Evolutionary conservation across 2,888 invertebrate genomes (phyloP), one percentile per base, ranked within the genome.

Genomic region (Caenorhabditis angaria): DNA sequence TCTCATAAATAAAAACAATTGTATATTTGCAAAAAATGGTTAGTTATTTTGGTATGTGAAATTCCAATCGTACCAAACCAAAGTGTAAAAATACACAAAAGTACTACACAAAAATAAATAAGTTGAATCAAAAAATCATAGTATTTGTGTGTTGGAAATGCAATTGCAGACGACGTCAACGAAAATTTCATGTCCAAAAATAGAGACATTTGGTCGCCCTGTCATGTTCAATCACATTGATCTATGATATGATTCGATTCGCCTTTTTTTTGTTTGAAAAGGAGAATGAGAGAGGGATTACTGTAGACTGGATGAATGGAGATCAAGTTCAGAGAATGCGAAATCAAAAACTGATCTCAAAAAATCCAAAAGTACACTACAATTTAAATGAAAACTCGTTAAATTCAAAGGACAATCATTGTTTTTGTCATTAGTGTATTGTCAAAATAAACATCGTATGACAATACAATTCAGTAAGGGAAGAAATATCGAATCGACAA

Each of bases 21-120:
- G n/a, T 41, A 12, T 12, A 18, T 41, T 14, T 41, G 41, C n/a
- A n/a, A n/a, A n/a, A n/a, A n/a, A n/a, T n/a, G n/a, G n/a, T n/a
- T n/a, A n/a, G n/a, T n/a, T 41, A 18, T 41, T 41, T 41, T 41
- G 14, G 41, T 14, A 2, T 18, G 10, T 18, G 18, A 41, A 41
- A 41, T 41, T 41, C 41, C 41, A 18, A 41, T 41, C 41, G 41
- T 41, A 41, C 41, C 41, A 41, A 41, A 41, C 41, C 18, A 14
- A 41, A 41, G 41, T 41, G 41, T 41, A 41, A 41, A 41, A 41
- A 41, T 41, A 41, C 41, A 41, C 41, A 41, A 41, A 41, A 41
- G 6, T 41, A 41, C 41, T 41, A 41, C 41, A 12, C 10, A 41
- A 41, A 32, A 32, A 32, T 8, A 41, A 41, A n/a, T n/a, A n/a